Evolutionary conservation across 2,797 vertebrate genomes (phyloP), one percentile per base, ranked within the genome.

Genomic region (Rhyacichthys aspro): DNA sequence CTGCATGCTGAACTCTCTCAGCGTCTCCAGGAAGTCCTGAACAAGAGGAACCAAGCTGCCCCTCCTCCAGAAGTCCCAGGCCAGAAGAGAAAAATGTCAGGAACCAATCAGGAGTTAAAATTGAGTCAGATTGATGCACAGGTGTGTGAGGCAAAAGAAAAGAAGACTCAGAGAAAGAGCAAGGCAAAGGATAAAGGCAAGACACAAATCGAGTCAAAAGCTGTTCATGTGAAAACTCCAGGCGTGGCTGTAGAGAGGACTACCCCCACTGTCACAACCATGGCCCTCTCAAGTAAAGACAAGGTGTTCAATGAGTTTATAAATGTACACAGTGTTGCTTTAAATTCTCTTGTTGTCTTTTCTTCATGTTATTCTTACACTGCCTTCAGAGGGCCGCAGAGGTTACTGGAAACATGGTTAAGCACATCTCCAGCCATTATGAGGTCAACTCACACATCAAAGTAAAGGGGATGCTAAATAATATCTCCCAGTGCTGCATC

Each of bases 351-450:
- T 43, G 3, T 39, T 48, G 6, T 65, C 1, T 8, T 5, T 41
- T 63, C 0, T 14, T 58, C 11, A 19, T 39, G 4, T 19, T 48
- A 55, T 58, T 60, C 2, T 55, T 23, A 47, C 38, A 37, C 0
- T 44, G 11, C 11, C 3, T 23, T 45, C 61, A 92, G 87, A 88
- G 78, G 71, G 68, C 80, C 48, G 37, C 57, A 19, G 71, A 74
- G 16, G 55, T 87, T 62, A 53, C 86, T 58, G 67, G 75, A 16
- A 79, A 56, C 66, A 89, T 92, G 86, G 83, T 91, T 63, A 90
- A 89, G 48, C 68, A 69, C 23, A 93, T 93, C 70, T 90, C 90
- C 2, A 90, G 76, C 55, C 87, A 71, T 67, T 90, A 92, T 16
- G 63, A 86, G 41, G 69, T 9, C 11, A 72, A 54, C 44, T 50